These are phyloP conservation scores for Ophonus ardosiacus DNA, from an alignment of 2,888 invertebrate genomes.

Conservation along the genomic window DNA sequence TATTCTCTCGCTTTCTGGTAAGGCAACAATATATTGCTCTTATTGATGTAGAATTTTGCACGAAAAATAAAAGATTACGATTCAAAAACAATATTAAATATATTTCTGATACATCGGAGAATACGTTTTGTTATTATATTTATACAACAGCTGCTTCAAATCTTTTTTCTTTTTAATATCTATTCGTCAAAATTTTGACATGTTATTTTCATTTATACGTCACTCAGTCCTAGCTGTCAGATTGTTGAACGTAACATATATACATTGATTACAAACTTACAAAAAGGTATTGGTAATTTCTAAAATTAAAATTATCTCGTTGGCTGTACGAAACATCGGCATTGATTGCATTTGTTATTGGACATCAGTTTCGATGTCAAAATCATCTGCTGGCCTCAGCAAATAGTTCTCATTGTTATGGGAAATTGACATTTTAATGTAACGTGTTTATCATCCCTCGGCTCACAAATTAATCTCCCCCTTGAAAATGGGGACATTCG, in stretches of 20 bases:
- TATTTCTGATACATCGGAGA: background rate
- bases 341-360: slow-evolving; percentile 41
- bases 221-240: background rate
- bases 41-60: too few relatives aligned
- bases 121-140: background rate
- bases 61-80: too few relatives aligned
- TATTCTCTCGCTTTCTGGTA: too few relatives aligned
- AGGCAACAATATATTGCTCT: too few relatives aligned
- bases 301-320: slow-evolving; percentile 8
- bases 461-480: background rate
- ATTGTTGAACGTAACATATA: slow-evolving; percentile 5
- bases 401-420: slow-evolving; percentile 53
- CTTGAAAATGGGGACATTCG: slow-evolving; percentile 5
- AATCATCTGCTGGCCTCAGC: slow-evolving; percentile 34
- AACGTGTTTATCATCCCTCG: background rate
- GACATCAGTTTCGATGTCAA: slow-evolving; percentile 48
- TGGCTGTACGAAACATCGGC: background rate
- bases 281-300: slow-evolving; percentile 1
- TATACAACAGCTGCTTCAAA: slow-evolving; percentile 6
- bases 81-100: slow-evolving; percentile 2
- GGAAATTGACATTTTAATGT: slow-evolving; percentile 51
- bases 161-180: slow-evolving; percentile 29
- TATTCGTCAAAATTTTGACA: slow-evolving; percentile 16
- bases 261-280: background rate
- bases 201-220: slow-evolving; percentile 18